Evolutionary conservation across 1,140 invertebrate species (phyloP).

Genomic region (Pachypeltis micranthus): DNA sequence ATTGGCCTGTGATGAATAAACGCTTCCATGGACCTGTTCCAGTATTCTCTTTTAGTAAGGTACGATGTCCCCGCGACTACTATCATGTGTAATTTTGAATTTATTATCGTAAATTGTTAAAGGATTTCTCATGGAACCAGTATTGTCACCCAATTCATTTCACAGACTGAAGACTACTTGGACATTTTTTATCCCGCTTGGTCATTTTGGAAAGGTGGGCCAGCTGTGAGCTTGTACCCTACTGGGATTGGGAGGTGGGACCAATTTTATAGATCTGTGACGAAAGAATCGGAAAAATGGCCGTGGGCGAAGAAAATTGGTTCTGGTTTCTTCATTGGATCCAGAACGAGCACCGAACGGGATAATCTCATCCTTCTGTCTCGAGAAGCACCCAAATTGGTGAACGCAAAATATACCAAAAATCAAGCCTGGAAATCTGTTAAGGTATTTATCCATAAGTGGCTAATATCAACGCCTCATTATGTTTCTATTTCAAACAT

Average conservation of each 20-base stretch:
- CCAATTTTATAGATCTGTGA: conserved; percentile 57
- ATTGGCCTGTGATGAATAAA: conserved; percentile 77
- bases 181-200: conserved; percentile 96
- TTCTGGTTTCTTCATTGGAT: conserved; percentile 84
- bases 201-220: conserved; percentile 96
- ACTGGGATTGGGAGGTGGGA: conserved; percentile 90
- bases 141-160: conserved; percentile 21
- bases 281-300: conserved; percentile 49
- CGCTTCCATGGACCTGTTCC: conserved; percentile 48
- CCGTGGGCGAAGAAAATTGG: conserved; percentile 67
- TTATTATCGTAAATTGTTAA: neutral
- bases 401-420: conserved; percentile 91
- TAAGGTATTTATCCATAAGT: conserved; percentile 42
- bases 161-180: conserved; percentile 59
- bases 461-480: neutral
- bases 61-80: conserved; percentile 28
- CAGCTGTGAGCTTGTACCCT: conserved; percentile 85
- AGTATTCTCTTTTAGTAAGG: conserved; percentile 92
- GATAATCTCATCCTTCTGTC: conserved; percentile 83
- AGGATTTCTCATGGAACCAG: neutral
- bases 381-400: conserved; percentile 58
- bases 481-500: conserved; percentile 1
- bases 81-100: too few species aligned
- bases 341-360: conserved; percentile 78
- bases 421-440: conserved; percentile 98